Base-by-base conservation (phyloP, 1,140 invertebrate genomes). In the Thalassaphorura encarpata region DNA sequence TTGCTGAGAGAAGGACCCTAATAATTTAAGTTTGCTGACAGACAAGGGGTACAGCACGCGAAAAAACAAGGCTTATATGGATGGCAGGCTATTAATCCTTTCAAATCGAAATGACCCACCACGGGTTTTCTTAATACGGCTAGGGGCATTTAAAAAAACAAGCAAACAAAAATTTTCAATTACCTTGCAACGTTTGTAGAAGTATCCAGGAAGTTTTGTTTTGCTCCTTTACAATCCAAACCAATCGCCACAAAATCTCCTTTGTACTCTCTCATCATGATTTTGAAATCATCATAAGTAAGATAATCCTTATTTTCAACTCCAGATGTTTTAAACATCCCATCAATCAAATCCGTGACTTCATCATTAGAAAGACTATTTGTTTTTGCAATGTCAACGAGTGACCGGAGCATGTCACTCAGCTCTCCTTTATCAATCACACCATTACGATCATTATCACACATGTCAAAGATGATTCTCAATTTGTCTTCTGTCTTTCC, bases 381-480 rank as follows among this genome's bases (percentile, higher is more conserved):
- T 0, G 87, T 95, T 67, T 92, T 80, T 0, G 92, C 93, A 60
- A 97, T 96, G 71, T 97, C 93, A 0, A 97, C 87, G 5, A 97
- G 70, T 0, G 93, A 97, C 23, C 93, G 75, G 56, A 91, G 72
- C 87, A 97, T 96, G 69, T 95, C 90, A 6, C 87, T 89, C 2
- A 97, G 75, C 69, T 98, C 94, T 5, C 81, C 83, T 68, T 95
- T 95, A 67, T 97, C 89, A 54, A 98, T 95, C 0, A 93, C 86
- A 0, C 93, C 94, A 66, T 93, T 94, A 3, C 88, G 79, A 69
- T 98, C 91, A 63, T 93, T 88, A 69, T 98, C 95, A 69, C 95
- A 99, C 96, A 99, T 98, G 67, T 97, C 89, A 68, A 98, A 99
- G 54, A 99, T 89, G 26, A 97, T 93, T 16, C 94, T 78, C 15